phyloP scores from a whole-genome alignment of 2,888 invertebrate species.

The Heterodera filipjevi region DNA sequence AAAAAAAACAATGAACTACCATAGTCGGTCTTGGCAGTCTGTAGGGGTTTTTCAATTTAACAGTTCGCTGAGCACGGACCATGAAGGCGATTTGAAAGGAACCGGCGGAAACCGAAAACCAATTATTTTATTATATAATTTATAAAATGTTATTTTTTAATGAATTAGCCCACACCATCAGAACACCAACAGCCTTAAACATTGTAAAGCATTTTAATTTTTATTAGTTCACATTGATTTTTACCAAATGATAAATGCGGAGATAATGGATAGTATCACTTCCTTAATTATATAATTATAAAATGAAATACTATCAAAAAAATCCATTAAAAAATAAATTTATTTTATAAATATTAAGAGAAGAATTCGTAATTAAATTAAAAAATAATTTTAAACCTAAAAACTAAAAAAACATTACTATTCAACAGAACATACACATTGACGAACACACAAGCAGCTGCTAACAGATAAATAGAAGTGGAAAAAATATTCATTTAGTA shows the following conservation, averaged over 20 bases:
- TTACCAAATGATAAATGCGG: slow-evolving; percentile 57
- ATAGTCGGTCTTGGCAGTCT: slow-evolving; percentile 59
- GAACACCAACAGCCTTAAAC: slow-evolving; percentile 53
- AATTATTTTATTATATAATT: background rate
- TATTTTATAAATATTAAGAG: background rate
- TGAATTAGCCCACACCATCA: slow-evolving; percentile 48
- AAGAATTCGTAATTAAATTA: background rate
- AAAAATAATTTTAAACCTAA: background rate
- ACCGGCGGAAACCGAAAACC: slow-evolving; percentile 40
- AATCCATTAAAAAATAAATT: too few relatives aligned
- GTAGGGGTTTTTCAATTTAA: slow-evolving; percentile 58
- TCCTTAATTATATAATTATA: slow-evolving; percentile 30
- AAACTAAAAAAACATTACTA: background rate
- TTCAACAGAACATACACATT: slow-evolving; percentile 59
- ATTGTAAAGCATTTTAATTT: background rate
- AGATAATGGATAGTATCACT: slow-evolving; percentile 60
- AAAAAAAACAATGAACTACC: too few relatives aligned
- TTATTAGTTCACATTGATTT: background rate
- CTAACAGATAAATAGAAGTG: slow-evolving; percentile 51
- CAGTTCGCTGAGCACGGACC: slow-evolving; percentile 27
- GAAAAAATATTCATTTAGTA: slow-evolving; percentile 22
- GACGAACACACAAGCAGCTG: slow-evolving; percentile 55
- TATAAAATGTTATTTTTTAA: background rate
- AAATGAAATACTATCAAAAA: too few relatives aligned
- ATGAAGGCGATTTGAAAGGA: slow-evolving; percentile 59